phyloP scores from a whole-genome alignment of 2,888 invertebrate genomes.

The Drymonia ruficornis region DNA sequence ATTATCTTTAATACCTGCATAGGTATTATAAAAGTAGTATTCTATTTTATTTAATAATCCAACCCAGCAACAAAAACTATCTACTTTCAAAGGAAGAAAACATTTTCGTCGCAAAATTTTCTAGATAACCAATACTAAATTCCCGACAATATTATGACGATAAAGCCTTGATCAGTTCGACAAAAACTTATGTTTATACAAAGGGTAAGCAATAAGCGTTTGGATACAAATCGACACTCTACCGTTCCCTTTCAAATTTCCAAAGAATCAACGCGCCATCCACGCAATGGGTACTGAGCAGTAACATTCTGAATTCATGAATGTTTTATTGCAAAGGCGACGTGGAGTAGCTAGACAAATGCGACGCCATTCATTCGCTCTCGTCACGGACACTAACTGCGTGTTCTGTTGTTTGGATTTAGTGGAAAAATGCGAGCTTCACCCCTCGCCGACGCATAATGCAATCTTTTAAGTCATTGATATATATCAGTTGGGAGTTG shows the following conservation, averaged over 20 bases:
- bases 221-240: conserved; percentile 49
- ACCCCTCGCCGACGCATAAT: conserved; percentile 51
- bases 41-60: no score
- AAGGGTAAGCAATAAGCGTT: conserved; percentile 39
- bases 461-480: conserved; percentile 62
- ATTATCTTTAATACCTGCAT: no score
- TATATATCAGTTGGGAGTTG: conserved; percentile 41
- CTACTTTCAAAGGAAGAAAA: not conserved
- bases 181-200: conserved; percentile 14
- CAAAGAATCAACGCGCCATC: conserved; percentile 56
- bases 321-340: conserved; percentile 76
- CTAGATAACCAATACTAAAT: not conserved
- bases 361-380: conserved; percentile 73
- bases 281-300: conserved; percentile 62
- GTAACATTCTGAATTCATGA: conserved; percentile 77
- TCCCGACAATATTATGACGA: not conserved
- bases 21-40: no score
- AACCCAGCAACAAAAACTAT: no score
- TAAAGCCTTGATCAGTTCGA: not conserved
- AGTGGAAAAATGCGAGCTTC: conserved; percentile 66
- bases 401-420: conserved; percentile 77
- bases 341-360: conserved; percentile 76
- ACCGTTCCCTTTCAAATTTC: conserved; percentile 52
- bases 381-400: conserved; percentile 80
- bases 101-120: not conserved